Base-by-base conservation (phyloP, 1,140 invertebrate genomes). In the Sarcophaga peregrina region DNA sequence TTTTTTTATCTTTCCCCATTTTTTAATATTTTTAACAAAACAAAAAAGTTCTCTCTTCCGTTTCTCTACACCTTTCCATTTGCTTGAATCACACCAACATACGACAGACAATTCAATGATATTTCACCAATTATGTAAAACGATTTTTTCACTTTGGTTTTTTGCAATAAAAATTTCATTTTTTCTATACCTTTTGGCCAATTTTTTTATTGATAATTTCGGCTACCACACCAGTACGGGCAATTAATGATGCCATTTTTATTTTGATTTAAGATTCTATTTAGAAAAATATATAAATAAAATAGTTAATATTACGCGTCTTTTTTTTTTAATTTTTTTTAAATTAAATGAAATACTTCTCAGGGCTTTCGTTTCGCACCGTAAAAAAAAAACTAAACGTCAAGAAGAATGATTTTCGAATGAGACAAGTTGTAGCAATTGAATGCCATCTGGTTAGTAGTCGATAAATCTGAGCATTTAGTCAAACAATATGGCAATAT, bases 81-180 rank as follows among this genome's bases (percentile, higher is more conserved):
- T 17, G 15, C 15, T 3, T 82, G 37, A 13, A 11, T 46, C 54
- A 15, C 25, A 46, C 45, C 20, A 73, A 68, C 81, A 46, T 52
- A 75, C 46, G 10, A 10, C n/a, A 58, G 52, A 54, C 5, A 52
- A 37, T 45, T 37, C 47, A 48, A 58, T 17, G 15, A 81, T 20
- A 68, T 75, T 72, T 83, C 45, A 54, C 48, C 88, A 87, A 89
- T 89, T 89, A 89, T 89, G 87, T 89, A 89, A 89, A 89, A 85
- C 58, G 74, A 84, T 84, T 73, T 83, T 75, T 6, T 17, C 58
- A 83, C 74, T 46, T 78, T 37, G 5, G 5, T 8, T 83, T 86
- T 78, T 52, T 52, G 75, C 75, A 25, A 10, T 78, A 4, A 37
- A 37, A 25, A 52, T 45, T 78, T 52, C 50, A 50, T 78, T 78